Evolutionary conservation across 2,888 invertebrate species (phyloP).

Genomic region (Phaedon cochleariae): DNA sequence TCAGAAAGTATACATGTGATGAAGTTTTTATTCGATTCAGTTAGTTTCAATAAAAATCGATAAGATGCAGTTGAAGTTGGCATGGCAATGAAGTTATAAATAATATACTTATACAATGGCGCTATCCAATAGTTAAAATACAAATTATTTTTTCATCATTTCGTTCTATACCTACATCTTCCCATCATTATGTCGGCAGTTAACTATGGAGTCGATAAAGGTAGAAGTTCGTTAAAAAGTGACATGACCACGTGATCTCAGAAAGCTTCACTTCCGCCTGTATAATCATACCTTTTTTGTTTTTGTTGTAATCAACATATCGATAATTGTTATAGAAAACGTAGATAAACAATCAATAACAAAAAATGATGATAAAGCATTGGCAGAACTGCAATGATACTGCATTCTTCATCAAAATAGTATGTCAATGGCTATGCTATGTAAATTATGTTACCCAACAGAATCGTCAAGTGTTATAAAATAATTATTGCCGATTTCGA

Average conservation of each 20-base stretch:
- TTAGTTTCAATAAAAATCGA: too few relatives aligned
- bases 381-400: not conserved
- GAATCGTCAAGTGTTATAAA: not conserved
- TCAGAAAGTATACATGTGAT: too few relatives aligned
- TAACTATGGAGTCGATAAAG: not conserved
- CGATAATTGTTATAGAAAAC: not conserved
- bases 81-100: too few relatives aligned
- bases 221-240: not conserved
- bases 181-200: not conserved
- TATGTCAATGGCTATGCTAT: slow-evolving; percentile 7
- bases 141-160: not conserved
- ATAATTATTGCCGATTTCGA: slow-evolving; percentile 27
- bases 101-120: too few relatives aligned
- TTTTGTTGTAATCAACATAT: too few relatives aligned
- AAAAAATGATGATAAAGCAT: not conserved
- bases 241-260: not conserved
- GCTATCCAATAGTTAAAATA: not conserved
- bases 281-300: not conserved
- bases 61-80: too few relatives aligned
- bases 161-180: not conserved
- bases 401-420: not conserved
- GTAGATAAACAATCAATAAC: not conserved
- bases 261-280: not conserved
- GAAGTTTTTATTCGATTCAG: too few relatives aligned
- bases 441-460: slow-evolving; percentile 17